A percentile compares a stretch with the other conserved stretches of the same genome.
These are phyloP conservation scores for Hymenopus coronatus DNA, from an alignment of 2,888 invertebrate genomes.

Conservation along the genomic window DNA sequence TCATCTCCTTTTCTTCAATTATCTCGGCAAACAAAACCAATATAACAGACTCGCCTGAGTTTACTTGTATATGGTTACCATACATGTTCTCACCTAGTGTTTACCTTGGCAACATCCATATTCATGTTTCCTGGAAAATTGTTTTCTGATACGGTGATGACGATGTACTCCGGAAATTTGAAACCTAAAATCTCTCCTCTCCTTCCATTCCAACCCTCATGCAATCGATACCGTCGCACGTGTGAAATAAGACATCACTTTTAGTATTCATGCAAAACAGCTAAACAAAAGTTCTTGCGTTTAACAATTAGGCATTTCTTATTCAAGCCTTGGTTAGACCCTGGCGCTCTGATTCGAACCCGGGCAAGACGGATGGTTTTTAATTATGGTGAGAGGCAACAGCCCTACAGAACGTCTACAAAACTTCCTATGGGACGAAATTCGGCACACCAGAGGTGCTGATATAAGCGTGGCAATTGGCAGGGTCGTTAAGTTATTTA, in stretches of 20 bases:
- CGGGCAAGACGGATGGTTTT: too few relatives aligned
- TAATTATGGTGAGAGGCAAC: too few relatives aligned
- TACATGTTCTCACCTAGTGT: not conserved
- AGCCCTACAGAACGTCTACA: too few relatives aligned
- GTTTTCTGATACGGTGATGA: not conserved
- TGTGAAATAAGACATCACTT: not conserved
- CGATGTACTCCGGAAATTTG: not conserved
- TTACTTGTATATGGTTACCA: not conserved
- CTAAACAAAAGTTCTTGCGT: not conserved
- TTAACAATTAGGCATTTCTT: too few relatives aligned
- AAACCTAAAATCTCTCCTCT: not conserved
- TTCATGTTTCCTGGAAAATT: not conserved
- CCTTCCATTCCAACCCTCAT: not conserved
- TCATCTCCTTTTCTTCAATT: not conserved
- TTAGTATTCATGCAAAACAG: not conserved
- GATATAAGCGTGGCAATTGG: too few relatives aligned
- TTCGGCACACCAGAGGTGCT: too few relatives aligned
- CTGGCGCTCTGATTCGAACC: too few relatives aligned
- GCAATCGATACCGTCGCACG: not conserved
- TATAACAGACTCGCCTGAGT: not conserved
- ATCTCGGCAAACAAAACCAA: not conserved
- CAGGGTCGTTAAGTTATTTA: too few relatives aligned
- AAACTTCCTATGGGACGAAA: too few relatives aligned
- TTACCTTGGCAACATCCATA: not conserved
- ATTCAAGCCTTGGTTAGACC: too few relatives aligned